These are phyloP conservation scores for Pygocentrus nattereri DNA, from an alignment of 2,797 vertebrate species.

Conservation along the genomic window DNA sequence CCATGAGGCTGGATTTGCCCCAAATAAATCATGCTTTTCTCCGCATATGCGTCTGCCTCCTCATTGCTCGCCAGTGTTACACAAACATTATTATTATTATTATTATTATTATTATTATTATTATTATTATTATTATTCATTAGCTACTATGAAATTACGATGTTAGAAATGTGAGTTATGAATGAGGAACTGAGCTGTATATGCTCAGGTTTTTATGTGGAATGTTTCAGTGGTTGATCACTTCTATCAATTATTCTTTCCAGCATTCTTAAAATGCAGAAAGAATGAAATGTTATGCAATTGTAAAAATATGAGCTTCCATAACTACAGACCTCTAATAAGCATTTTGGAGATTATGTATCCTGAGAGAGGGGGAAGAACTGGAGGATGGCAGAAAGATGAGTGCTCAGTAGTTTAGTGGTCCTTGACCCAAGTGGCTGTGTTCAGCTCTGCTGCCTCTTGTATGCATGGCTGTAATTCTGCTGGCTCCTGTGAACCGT, in stretches of 20 bases:
- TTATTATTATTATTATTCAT: too few species aligned
- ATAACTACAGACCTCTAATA: background rate
- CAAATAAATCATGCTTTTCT: too few species aligned
- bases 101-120: too few species aligned
- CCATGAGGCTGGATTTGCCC: too few species aligned
- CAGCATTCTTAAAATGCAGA: background rate
- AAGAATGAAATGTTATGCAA: background rate
- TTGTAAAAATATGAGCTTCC: background rate
- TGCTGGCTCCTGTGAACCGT: slow-evolving; percentile 31
- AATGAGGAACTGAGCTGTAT: too few species aligned
- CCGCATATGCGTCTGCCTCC: too few species aligned
- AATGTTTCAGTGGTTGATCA: too few species aligned
- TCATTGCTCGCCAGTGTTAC: too few species aligned
- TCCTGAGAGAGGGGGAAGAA: background rate
- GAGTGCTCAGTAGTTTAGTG: slow-evolving; percentile 23
- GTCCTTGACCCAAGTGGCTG: slow-evolving; percentile 13
- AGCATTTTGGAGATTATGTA: background rate
- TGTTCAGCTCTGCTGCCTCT: slow-evolving; percentile 24
- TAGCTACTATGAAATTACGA: too few species aligned
- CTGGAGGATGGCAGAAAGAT: background rate
- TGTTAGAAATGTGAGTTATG: background rate
- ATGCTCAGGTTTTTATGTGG: too few species aligned
- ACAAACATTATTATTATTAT: too few species aligned
- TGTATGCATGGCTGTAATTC: slow-evolving; percentile 39
- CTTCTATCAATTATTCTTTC: too few species aligned